These are phyloP conservation scores for Bombus confusus DNA, from an alignment of 1,140 invertebrate species.

Conservation along the genomic window DNA sequence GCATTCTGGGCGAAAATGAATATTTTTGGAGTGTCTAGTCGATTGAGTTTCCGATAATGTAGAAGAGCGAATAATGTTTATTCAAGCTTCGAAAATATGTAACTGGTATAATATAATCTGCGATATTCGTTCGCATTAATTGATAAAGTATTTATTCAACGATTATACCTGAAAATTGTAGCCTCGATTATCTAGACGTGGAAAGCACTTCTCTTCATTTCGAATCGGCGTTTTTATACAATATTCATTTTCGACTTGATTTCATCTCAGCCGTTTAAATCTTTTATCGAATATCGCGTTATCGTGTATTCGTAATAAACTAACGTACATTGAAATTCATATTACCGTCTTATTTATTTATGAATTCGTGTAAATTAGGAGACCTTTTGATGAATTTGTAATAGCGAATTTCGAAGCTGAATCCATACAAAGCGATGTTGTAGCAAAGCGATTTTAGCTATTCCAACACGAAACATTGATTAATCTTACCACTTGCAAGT, in stretches of 20 bases:
- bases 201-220: background rate
- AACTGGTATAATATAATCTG: background rate
- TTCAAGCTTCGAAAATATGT: background rate
- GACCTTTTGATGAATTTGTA: background rate
- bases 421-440: too few relatives aligned
- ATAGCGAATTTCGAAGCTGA: too few relatives aligned
- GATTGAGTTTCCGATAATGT: too few relatives aligned
- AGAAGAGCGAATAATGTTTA: background rate
- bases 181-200: background rate
- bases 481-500: background rate
- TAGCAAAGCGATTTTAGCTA: background rate
- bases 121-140: background rate
- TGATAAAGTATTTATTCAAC: background rate
- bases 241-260: background rate
- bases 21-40: too few relatives aligned
- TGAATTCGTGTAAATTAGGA: background rate
- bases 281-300: background rate
- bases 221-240: background rate
- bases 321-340: background rate
- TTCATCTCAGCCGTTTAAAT: background rate
- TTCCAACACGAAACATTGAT: background rate
- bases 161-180: background rate
- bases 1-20: too few relatives aligned
- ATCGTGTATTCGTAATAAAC: background rate
- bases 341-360: background rate